These are phyloP conservation scores for Gobionotothen gibberifrons DNA, from an alignment of 2,797 vertebrate genomes.

Conservation along the genomic window DNA sequence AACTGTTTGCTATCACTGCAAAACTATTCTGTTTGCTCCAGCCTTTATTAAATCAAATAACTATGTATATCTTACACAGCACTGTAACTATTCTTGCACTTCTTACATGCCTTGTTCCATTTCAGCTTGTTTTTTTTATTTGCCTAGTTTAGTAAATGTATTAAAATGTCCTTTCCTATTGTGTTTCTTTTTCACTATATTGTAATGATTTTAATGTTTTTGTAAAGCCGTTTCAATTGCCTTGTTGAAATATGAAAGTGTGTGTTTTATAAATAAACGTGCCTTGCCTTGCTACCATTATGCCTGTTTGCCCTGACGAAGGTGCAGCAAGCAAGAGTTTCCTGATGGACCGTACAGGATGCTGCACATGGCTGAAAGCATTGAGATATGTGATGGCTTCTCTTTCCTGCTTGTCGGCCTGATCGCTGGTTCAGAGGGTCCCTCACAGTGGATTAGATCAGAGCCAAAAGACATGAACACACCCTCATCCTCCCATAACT, in stretches of 20 bases:
- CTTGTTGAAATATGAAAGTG: background rate
- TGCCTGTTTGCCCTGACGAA: background rate
- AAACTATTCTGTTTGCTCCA: no score
- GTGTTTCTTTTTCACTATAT: no score
- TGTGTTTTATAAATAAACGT: background rate
- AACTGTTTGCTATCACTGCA: no score
- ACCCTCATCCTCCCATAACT: slow-evolving; percentile 20
- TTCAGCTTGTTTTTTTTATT: no score
- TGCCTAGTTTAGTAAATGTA: no score
- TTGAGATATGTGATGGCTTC: slow-evolving; percentile 20
- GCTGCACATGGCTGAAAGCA: background rate
- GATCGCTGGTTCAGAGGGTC: slow-evolving; percentile 29
- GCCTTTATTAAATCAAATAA: no score
- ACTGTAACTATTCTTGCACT: no score
- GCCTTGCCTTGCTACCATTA: background rate
- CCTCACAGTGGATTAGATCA: slow-evolving; percentile 21
- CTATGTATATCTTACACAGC: no score
- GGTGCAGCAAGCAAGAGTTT: background rate
- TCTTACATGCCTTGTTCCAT: no score
- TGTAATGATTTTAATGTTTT: no score
- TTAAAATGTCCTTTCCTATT: no score
- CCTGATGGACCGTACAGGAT: slow-evolving; percentile 34
- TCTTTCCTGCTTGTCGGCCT: slow-evolving; percentile 42
- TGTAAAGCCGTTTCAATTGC: background rate
- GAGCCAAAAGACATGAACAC: slow-evolving; percentile 37